These are phyloP conservation scores for Thecophora atra DNA, from an alignment of 2,888 invertebrate genomes.

Conservation along the genomic window DNA sequence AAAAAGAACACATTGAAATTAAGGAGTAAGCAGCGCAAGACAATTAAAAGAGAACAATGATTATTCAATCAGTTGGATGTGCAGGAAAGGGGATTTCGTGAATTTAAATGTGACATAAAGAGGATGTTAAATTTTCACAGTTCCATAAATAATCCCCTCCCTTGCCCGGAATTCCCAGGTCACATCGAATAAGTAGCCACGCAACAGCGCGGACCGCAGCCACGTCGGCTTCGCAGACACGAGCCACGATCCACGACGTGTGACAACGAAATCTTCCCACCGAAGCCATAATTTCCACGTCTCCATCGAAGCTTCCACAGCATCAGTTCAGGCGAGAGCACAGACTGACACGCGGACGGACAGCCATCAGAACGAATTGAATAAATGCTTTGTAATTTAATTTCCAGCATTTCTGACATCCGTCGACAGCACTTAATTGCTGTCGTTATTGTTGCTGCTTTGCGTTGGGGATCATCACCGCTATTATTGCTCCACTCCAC, in stretches of 20 bases:
- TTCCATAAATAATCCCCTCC: background rate
- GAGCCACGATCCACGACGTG: constrained; percentile 1
- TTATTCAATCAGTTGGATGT: too few species aligned
- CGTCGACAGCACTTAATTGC: constrained; percentile 33
- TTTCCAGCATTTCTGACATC: constrained; percentile 27
- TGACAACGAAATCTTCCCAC: background rate
- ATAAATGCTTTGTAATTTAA: constrained; percentile 33
- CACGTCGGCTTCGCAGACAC: too few species aligned
- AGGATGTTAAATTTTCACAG: too few species aligned
- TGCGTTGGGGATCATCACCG: constrained; percentile 23
- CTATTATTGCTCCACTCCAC: background rate
- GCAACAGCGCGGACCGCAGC: too few species aligned
- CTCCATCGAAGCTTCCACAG: background rate
- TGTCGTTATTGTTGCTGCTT: constrained; percentile 43
- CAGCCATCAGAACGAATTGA: constrained; percentile 25
- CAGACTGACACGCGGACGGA: constrained; percentile 16
- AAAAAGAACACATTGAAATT: too few species aligned
- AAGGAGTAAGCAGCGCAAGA: too few species aligned
- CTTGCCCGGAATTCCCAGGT: background rate
- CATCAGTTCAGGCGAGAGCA: constrained; percentile 26
- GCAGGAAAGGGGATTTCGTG: too few species aligned
- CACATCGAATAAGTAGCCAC: background rate
- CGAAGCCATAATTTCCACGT: background rate
- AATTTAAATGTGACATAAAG: too few species aligned
- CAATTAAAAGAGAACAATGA: too few species aligned